Evolutionary conservation across 1,140 invertebrate genomes (phyloP).

Genomic region (Heliconius melpomene): DNA sequence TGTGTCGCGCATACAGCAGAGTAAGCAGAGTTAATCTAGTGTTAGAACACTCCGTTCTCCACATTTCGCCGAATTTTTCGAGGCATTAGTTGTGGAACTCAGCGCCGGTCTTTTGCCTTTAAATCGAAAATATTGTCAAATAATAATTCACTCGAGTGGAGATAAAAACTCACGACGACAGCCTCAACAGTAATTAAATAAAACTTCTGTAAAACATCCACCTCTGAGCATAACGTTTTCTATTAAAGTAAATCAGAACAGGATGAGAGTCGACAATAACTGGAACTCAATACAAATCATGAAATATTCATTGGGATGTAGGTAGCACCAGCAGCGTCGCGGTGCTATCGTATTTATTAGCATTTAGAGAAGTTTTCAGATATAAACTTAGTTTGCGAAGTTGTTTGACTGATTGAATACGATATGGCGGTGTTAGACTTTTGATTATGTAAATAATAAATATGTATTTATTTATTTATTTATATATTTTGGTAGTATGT

Average conservation of each 20-base stretch:
- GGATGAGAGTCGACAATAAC: slow-evolving; percentile 15
- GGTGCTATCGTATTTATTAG: slow-evolving; percentile 21
- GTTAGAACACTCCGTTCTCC: too few species aligned
- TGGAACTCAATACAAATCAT: slow-evolving; percentile 28
- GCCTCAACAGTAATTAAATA: background rate
- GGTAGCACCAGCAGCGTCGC: background rate
- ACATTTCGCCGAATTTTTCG: too few species aligned
- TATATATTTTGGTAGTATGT: background rate
- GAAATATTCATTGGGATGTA: slow-evolving; percentile 28
- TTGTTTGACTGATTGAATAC: slow-evolving; percentile 25
- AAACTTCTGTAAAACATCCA: background rate
- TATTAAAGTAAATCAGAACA: slow-evolving; percentile 16
- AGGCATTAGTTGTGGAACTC: too few species aligned
- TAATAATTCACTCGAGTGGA: too few species aligned
- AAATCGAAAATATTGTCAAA: too few species aligned
- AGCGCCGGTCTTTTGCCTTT: too few species aligned
- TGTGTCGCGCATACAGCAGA: too few species aligned
- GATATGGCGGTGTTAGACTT: background rate
- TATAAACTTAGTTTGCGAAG: slow-evolving; percentile 24
- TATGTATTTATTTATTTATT: background rate
- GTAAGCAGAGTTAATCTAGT: too few species aligned
- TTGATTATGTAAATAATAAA: background rate
- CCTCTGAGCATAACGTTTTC: background rate
- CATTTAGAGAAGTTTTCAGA: slow-evolving; percentile 31
- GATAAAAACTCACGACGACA: too few species aligned